Percentiles rank a stretch among this genome's conserved stretches.
These are phyloP conservation scores for Rhaphigaster nebulosa DNA, from an alignment of 2,888 invertebrate genomes.

Conservation along the genomic window DNA sequence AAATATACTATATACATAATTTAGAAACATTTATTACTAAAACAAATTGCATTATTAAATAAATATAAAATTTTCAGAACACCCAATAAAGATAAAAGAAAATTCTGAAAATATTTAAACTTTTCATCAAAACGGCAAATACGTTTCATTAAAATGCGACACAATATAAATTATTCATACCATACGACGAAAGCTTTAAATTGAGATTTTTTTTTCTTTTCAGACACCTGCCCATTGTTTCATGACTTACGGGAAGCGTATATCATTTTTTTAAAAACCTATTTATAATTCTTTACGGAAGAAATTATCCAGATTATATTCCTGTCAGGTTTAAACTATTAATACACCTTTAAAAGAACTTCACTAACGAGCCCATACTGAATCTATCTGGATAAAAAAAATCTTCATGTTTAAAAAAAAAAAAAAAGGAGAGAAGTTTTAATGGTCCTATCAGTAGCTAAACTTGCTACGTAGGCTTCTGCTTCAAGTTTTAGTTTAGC, in stretches of 20 bases:
- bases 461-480: too few species aligned
- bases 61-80: background rate
- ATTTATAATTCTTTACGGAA: background rate
- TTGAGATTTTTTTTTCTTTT: background rate
- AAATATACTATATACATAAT: background rate
- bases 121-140: slow-evolving; percentile 21
- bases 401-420: background rate
- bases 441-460: background rate
- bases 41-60: background rate
- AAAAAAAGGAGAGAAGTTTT: background rate
- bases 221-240: background rate
- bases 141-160: background rate
- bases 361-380: background rate
- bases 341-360: background rate
- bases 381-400: background rate
- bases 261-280: slow-evolving; percentile 1
- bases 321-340: slow-evolving; percentile 16
- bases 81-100: background rate
- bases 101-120: background rate
- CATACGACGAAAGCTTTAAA: background rate
- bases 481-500: background rate
- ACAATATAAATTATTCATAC: background rate
- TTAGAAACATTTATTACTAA: background rate
- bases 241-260: background rate
- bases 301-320: background rate